These are phyloP conservation scores for Petrocephalus schoutedeni DNA, from an alignment of 2,797 vertebrate genomes.

Conservation along the genomic window DNA sequence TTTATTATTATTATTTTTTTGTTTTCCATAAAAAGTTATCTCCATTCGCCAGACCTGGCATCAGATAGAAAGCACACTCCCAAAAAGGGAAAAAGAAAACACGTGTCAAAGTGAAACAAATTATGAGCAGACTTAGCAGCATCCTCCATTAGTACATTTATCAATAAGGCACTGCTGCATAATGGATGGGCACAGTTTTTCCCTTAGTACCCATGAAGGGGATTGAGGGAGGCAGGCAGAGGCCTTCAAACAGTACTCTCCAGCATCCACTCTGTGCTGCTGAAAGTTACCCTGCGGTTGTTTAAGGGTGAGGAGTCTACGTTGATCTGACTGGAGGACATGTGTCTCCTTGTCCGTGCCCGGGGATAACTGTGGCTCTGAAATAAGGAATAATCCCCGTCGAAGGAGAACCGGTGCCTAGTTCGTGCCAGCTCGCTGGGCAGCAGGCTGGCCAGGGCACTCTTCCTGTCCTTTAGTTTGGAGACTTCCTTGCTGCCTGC, in stretches of 20 bases:
- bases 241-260: slow-evolving; percentile 87
- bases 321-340: slow-evolving; percentile 85
- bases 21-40: slow-evolving; percentile 51
- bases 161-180: slow-evolving; percentile 77
- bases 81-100: slow-evolving; percentile 41
- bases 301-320: slow-evolving; percentile 67
- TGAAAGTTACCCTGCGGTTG: slow-evolving; percentile 79
- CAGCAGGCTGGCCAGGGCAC: slow-evolving; percentile 56
- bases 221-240: slow-evolving; percentile 49
- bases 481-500: slow-evolving; percentile 58
- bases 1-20: slow-evolving; percentile 14
- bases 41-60: slow-evolving; percentile 56
- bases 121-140: slow-evolving; percentile 65
- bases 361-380: slow-evolving; percentile 96
- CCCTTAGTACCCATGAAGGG: slow-evolving; percentile 54
- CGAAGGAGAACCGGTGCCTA: slow-evolving; percentile 80
- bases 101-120: slow-evolving; percentile 47
- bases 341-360: slow-evolving; percentile 83
- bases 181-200: slow-evolving; percentile 60
- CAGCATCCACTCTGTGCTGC: slow-evolving; percentile 96
- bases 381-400: slow-evolving; percentile 83
- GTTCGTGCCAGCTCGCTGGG: slow-evolving; percentile 75
- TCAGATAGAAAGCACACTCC: slow-evolving; percentile 48
- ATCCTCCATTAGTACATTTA: slow-evolving; percentile 67
- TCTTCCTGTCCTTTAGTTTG: slow-evolving; percentile 64